Evolutionary conservation across 2,888 invertebrate species (phyloP).

Genomic region (Sisyra terminalis): DNA sequence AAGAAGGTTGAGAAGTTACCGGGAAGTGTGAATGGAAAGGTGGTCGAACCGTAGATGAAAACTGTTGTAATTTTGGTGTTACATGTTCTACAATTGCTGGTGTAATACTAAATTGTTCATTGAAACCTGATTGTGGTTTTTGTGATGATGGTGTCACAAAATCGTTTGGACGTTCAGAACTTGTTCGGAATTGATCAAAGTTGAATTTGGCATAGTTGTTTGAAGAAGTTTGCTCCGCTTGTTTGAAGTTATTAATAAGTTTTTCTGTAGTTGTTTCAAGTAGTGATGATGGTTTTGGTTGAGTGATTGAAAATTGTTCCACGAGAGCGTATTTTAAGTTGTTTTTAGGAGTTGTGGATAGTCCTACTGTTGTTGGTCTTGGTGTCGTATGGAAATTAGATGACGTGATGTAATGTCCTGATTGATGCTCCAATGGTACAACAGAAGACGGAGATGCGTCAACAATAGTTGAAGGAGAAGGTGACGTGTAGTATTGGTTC

Average conservation of each 20-base stretch:
- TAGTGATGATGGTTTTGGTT: conserved; percentile 11
- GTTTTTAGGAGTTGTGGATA: not conserved
- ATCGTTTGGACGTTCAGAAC: not conserved
- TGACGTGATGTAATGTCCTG: not conserved
- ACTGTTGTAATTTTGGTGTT: not conserved
- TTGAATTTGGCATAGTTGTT: not conserved
- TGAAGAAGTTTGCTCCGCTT: conserved; percentile 6
- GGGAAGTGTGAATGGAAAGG: conserved; percentile 3
- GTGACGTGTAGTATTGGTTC: not conserved
- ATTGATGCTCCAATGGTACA: not conserved
- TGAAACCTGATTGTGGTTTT: not conserved
- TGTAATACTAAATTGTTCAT: not conserved
- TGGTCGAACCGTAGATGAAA: too few species aligned
- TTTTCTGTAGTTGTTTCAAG: conserved; percentile 5
- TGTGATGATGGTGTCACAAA: not conserved
- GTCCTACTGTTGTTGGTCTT: conserved; percentile 15
- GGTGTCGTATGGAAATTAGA: conserved; percentile 7
- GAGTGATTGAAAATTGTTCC: conserved; percentile 19
- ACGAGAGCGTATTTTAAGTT: conserved; percentile 17
- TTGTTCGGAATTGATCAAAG: not conserved
- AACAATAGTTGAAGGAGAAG: not conserved
- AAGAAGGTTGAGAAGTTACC: not conserved
- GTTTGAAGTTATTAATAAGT: conserved; percentile 12
- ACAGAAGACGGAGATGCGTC: conserved; percentile 1
- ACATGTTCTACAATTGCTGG: too few species aligned